Evolutionary conservation across 2,113 vertebrate genomes (phyloP), one percentile per base, ranked within the genome.

Genomic region (Scalopus aquaticus): DNA sequence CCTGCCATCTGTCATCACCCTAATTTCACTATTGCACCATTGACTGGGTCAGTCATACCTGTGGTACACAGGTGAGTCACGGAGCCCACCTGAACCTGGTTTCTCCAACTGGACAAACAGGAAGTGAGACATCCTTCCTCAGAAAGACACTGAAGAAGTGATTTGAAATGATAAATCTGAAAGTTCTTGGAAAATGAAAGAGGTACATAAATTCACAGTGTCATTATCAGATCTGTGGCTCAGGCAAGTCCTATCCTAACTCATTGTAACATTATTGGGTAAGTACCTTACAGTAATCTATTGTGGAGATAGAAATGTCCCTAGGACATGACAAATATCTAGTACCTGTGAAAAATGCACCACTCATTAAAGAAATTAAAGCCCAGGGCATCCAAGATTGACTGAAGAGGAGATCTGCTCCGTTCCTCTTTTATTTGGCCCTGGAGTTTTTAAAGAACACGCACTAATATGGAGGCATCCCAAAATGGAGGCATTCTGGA

Each of bases 151-250:
- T 80, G 44, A 69, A 46, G 79, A 28, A 88, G n/a, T 56, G 32
- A 93, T 77, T 85, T 56, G 35, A 91, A 70, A 79, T 65, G 69
- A 79, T 82, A 86, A 79, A 91, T 64, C 67, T 44, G 67, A 93
- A 92, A 73, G 67, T 42, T 87, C 65, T 51, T 83, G 17, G 54
- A 84, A 96, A 96, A 65, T 79, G 64, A 96, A 93, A 80, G 60
- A 15, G 30, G 49, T 90, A 22, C 80, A 77, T 88, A 93, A 83
- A 85, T 37, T 42, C 22, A 88, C 42, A 44, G 32, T 67, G 42
- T 81, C 76, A 90, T 81, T 83, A 62, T 12, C n/a, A 78, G 49
- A 35, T 32, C 74, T 7, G 37, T 7, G 58, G 17, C 46, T 83
- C 80, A 70, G 35, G 44, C 42, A 87, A 88, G 37, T 74, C 54